Evolutionary conservation across 2,888 invertebrate genomes (phyloP).

Genomic region (Idaea dimidiata): DNA sequence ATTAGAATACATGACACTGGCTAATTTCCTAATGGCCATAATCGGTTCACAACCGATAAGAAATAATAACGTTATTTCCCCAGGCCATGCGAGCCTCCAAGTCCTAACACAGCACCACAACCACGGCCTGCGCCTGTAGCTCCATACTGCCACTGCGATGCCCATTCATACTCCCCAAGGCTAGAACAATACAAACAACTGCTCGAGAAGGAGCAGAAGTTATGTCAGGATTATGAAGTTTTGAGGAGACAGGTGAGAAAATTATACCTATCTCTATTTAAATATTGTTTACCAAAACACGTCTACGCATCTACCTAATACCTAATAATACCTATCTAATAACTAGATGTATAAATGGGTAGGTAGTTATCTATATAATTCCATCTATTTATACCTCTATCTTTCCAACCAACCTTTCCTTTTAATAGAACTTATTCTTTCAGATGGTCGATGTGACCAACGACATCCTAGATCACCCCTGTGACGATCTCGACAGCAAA

Average conservation of each 20-base stretch:
- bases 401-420: too few species aligned
- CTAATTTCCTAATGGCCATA: too few species aligned
- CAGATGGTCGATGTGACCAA: constrained; percentile 82
- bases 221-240: constrained; percentile 77
- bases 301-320: too few species aligned
- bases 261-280: background rate
- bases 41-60: too few species aligned
- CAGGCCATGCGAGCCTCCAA: constrained; percentile 83
- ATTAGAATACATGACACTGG: too few species aligned
- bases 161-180: constrained; percentile 81
- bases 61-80: constrained; percentile 8
- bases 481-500: constrained; percentile 82
- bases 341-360: too few species aligned
- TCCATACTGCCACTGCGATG: constrained; percentile 84
- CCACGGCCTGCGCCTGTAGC: constrained; percentile 78
- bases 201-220: constrained; percentile 80
- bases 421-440: constrained; percentile 12
- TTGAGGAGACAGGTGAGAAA: constrained; percentile 68
- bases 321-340: too few species aligned
- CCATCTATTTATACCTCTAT: too few species aligned
- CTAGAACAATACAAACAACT: constrained; percentile 83
- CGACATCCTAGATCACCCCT: constrained; percentile 83
- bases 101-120: constrained; percentile 64
- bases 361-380: too few species aligned
- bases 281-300: background rate